Evolutionary conservation across 2,888 invertebrate species (phyloP), one percentile per base, ranked within the genome.

Genomic region (Ochropleura plecta): DNA sequence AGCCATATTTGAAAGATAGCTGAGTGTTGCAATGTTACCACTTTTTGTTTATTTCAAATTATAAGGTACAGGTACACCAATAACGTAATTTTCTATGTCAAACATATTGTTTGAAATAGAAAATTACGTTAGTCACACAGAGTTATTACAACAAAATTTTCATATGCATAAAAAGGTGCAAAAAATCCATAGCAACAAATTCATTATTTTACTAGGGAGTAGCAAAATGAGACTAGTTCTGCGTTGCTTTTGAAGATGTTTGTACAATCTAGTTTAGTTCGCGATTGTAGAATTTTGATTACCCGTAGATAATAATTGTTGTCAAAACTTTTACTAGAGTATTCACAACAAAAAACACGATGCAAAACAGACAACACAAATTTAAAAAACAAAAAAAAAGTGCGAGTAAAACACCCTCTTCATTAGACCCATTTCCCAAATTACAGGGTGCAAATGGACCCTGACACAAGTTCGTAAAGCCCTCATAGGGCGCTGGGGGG

Each of bases 361-460:
- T 48, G 10, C 42, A 18, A 48, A 42, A 48, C 62, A 46, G 16
- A 53, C 40, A 60, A 9, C 42, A 71, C 51, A 62, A 46, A 14
- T 40, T 18, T 18, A 4, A 42, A 12, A n/a, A 67, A 48, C 14
- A 46, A 49, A 40, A 18, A 16, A 5, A 0, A 8, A 16, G 6
- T 12, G n/a, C 30, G 10, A n/a, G 3, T 44, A 64, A 8, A 55
- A 18, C 20, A 49, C 30, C 12, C 10, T 3, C 67, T 60, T 70
- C 68, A 84, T 63, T 49, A 70, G 16, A 53, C 5, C 14, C 6
- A 9, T 77, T 64, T 77, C 63, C 10, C 60, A 62, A 0, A 63
- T 87, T 91, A 69, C 92, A 97, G 98, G 98, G 62, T 98, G 98
- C 90, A 98, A 98, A 91, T 98, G 98, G 98, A 98, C 98, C 0